Evolutionary conservation across 2,888 invertebrate species (phyloP).

Genomic region (Cantharis nigra): DNA sequence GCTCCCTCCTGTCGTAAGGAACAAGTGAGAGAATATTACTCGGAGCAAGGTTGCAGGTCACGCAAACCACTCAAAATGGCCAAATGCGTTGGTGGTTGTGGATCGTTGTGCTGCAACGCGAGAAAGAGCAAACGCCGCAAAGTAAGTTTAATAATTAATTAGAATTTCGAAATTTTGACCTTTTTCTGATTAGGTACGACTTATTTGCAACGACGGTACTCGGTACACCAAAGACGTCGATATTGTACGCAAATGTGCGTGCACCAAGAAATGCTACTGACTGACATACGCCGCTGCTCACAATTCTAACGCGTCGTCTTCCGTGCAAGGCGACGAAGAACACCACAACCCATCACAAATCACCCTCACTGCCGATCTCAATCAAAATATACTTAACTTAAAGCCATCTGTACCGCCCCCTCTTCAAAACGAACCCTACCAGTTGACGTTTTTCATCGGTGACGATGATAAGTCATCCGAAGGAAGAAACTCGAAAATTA

Average conservation of each 20-base stretch:
- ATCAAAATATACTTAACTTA: conserved; percentile 42
- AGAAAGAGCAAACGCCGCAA: conserved; percentile 92
- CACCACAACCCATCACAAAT: conserved; percentile 29
- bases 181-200: conserved; percentile 72
- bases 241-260: conserved; percentile 95
- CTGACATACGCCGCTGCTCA: conserved; percentile 66
- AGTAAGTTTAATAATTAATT: conserved; percentile 58
- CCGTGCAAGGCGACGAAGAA: conserved; percentile 16
- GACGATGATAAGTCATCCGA: conserved; percentile 37
- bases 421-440: conserved; percentile 45
- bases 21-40: conserved; percentile 87
- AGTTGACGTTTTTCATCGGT: conserved; percentile 51
- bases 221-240: conserved; percentile 95
- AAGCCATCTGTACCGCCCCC: conserved; percentile 38
- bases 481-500: conserved; percentile 11
- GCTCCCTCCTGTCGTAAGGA: conserved; percentile 85
- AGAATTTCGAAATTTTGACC: conserved; percentile 11
- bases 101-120: conserved; percentile 86
- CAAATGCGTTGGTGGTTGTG: conserved; percentile 81
- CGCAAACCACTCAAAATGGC: conserved; percentile 90
- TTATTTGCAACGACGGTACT: conserved; percentile 90
- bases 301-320: conserved; percentile 51
- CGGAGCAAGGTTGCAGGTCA: conserved; percentile 89
- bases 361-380: conserved; percentile 34
- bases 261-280: conserved; percentile 89